Evolutionary conservation across 2,888 invertebrate species (phyloP).

Genomic region (Alitta virens): DNA sequence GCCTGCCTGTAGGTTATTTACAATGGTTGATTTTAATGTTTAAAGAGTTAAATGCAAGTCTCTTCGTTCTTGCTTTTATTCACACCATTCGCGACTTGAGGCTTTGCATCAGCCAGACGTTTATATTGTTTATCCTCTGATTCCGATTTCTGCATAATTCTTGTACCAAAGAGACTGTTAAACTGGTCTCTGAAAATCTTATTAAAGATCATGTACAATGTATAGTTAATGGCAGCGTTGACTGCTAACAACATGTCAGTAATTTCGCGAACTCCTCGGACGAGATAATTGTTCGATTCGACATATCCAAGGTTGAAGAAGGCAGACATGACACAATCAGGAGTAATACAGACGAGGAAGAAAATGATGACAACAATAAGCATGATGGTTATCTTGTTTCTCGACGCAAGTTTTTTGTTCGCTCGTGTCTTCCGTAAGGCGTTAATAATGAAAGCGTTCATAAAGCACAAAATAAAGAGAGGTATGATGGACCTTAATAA

Average conservation of each 20-base stretch:
- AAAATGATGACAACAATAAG: slow-evolving; percentile 51
- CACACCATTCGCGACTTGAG: neutral
- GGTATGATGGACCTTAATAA: slow-evolving; percentile 35
- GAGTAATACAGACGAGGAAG: slow-evolving; percentile 53
- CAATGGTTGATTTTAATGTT: too few species aligned
- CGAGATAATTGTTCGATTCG: slow-evolving; percentile 46
- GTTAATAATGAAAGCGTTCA: slow-evolving; percentile 34
- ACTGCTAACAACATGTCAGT: slow-evolving; percentile 52
- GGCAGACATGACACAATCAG: slow-evolving; percentile 54
- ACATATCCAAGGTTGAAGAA: slow-evolving; percentile 53
- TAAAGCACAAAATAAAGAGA: slow-evolving; percentile 30
- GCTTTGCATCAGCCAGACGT: slow-evolving; percentile 1
- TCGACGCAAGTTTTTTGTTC: slow-evolving; percentile 40
- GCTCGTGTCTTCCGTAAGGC: slow-evolving; percentile 31
- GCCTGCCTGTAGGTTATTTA: too few species aligned
- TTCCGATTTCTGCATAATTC: slow-evolving; percentile 6
- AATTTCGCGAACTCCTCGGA: slow-evolving; percentile 52
- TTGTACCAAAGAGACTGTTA: slow-evolving; percentile 38
- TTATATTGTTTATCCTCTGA: slow-evolving; percentile 11
- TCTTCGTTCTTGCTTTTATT: neutral
- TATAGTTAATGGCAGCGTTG: slow-evolving; percentile 54
- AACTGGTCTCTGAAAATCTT: slow-evolving; percentile 48
- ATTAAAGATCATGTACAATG: slow-evolving; percentile 52
- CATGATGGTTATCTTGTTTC: slow-evolving; percentile 54
- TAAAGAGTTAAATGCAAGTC: neutral